A percentile compares a stretch with the other conserved stretches of the same genome.
Evolutionary conservation across 2,113 vertebrate species (phyloP).

Genomic region (Etia nguti): DNA sequence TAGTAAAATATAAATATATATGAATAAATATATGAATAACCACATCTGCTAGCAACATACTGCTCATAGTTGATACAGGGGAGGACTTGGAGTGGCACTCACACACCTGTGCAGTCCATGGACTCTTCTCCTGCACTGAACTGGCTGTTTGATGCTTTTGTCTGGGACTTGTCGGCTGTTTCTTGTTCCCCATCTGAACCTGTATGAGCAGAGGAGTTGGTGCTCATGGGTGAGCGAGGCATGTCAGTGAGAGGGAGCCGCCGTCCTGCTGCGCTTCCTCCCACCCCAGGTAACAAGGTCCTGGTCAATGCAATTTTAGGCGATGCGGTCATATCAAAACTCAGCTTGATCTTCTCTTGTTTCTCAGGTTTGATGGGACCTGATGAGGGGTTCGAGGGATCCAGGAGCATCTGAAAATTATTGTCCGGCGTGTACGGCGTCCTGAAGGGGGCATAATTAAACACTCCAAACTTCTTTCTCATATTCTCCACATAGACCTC

Average conservation of each 20-base stretch:
- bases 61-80: background rate
- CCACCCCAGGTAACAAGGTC: conserved; percentile 70
- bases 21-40: background rate
- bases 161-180: conserved; percentile 75
- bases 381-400: conserved; percentile 85
- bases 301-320: conserved; percentile 91
- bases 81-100: background rate
- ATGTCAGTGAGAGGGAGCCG: conserved; percentile 91
- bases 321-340: conserved; percentile 92
- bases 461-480: conserved; percentile 90
- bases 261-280: conserved; percentile 71
- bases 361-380: conserved; percentile 88
- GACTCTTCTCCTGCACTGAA: conserved; percentile 90
- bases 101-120: conserved; percentile 84
- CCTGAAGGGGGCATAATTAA: conserved; percentile 96
- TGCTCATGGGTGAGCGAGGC: conserved; percentile 96
- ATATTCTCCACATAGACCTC: conserved; percentile 98
- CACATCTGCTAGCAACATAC: background rate
- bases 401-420: conserved; percentile 96
- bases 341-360: conserved; percentile 94
- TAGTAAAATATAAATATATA: too few relatives aligned
- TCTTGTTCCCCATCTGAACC: conserved; percentile 95
- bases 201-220: conserved; percentile 94
- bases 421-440: conserved; percentile 95
- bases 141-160: conserved; percentile 81